phyloP scores from a whole-genome alignment of 2,888 invertebrate species.

The Anagyrus pseudococci region DNA sequence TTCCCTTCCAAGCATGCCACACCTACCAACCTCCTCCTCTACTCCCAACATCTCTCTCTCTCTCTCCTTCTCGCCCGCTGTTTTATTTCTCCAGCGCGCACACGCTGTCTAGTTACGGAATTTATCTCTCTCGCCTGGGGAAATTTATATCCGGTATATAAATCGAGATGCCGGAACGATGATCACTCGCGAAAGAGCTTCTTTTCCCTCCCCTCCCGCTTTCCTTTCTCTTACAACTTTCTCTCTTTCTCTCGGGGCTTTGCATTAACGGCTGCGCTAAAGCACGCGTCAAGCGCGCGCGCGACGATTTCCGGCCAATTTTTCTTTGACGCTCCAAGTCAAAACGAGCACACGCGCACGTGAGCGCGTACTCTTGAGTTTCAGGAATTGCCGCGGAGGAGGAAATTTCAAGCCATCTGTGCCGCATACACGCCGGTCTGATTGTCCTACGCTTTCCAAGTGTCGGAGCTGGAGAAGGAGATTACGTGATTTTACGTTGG shows the following conservation, averaged over 20 bases:
- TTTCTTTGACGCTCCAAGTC: background rate
- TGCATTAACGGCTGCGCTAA: background rate
- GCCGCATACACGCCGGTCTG: too few relatives aligned
- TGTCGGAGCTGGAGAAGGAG: background rate
- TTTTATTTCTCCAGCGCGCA: background rate
- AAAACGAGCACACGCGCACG: too few relatives aligned
- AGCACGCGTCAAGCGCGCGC: too few relatives aligned
- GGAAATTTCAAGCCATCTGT: too few relatives aligned
- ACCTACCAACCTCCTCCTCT: too few relatives aligned
- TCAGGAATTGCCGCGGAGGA: too few relatives aligned
- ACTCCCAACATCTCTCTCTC: too few relatives aligned
- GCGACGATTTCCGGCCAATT: too few relatives aligned
- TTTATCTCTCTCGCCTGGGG: background rate
- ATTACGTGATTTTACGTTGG: conserved; percentile 32
- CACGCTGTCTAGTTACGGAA: background rate
- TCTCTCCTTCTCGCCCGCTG: background rate
- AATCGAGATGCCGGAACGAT: background rate
- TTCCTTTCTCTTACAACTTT: background rate
- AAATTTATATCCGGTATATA: background rate
- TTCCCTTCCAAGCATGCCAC: too few relatives aligned
- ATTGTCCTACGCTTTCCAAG: conserved; percentile 15
- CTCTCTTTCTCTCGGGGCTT: too few relatives aligned
- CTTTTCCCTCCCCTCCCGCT: background rate
- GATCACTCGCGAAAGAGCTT: background rate
- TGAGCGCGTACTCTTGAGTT: too few relatives aligned